Evolutionary conservation across 2,888 invertebrate species (phyloP), one percentile per base, ranked within the genome.

Genomic region (Plusia festucae): DNA sequence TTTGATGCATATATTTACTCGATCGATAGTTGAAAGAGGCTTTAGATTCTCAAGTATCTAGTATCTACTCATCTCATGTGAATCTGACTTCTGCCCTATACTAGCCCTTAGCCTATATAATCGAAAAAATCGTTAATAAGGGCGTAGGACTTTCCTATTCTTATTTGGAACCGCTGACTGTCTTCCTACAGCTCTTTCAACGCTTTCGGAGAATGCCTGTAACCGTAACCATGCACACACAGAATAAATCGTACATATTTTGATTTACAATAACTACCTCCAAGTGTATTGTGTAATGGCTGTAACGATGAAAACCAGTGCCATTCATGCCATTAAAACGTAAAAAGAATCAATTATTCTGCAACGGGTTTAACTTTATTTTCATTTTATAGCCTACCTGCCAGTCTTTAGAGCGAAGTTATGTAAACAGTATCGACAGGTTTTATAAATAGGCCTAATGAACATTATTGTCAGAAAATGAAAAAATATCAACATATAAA

Each of bases 361-460:
- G 46, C 46, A 20, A 20, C 18, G 46, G 18, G 11, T 49, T 18
- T 49, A 20, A 49, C 46, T 49, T 49, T 20, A n/a, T 9, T 24
- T n/a, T 61, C 15, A 52, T 65, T 55, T 30, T 18, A 22, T 8
- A 7, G 15, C 9, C 0, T 1, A 15, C 20, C 6, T 27, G 63
- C 49, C 59, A 59, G 32, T 55, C n/a, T 53, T 49, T 55, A 30
- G 1, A 18, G 44, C 20, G 3, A 49, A 5, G n/a, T 52, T 57
- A 44, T 7, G 2, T 59, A 27, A 59, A 70, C 40, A 40, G n/a
- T 40, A n/a, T n/a, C n/a, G 22, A 20, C 18, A 60, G 49, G 56
- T 55, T 57, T 5, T 7, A 16, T 40, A 8, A 55, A 55, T 20
- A 11, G 11, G 16, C 18, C 16, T 20, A 20, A 18, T 20, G 18